Percentiles rank a stretch among this genome's conserved stretches.
These are phyloP conservation scores for Bradypodion pumilum DNA, from an alignment of 2,797 vertebrate genomes.

Conservation along the genomic window DNA sequence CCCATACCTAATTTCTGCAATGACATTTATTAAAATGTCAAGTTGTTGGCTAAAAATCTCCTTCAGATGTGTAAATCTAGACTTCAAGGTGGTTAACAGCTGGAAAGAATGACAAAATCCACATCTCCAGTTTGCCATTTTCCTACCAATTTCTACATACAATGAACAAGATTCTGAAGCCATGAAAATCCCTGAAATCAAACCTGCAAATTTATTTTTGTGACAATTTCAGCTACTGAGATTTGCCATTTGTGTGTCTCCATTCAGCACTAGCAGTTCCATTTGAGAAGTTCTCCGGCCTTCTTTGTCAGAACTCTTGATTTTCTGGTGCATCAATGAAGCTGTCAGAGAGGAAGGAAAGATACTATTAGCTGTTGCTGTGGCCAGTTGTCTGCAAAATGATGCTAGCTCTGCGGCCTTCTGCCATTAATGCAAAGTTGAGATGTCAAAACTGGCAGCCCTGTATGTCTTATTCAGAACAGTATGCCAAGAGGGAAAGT, in stretches of 20 bases:
- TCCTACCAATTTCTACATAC: neutral
- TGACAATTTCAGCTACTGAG: neutral
- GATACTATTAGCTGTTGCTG: conserved; percentile 28
- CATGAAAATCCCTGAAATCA: fast-evolving
- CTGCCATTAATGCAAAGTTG: conserved; percentile 22
- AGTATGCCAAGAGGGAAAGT: conserved; percentile 35
- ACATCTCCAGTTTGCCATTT: neutral
- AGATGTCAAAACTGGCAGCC: conserved; percentile 56
- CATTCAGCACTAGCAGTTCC: conserved; percentile 1
- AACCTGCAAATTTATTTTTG: neutral
- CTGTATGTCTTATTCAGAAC: conserved; percentile 44
- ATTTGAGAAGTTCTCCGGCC: neutral
- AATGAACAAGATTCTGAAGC: neutral
- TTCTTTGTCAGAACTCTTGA: conserved; percentile 31
- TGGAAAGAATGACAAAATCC: neutral
- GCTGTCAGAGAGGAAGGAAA: conserved; percentile 18
- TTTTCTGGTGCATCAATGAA: conserved; percentile 2
- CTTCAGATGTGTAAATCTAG: neutral
- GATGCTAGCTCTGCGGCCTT: conserved; percentile 36
- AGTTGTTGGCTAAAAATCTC: neutral
- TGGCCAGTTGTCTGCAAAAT: neutral
- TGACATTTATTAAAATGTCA: neutral
- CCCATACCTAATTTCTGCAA: neutral
- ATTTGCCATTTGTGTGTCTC: neutral
- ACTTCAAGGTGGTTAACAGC: neutral